Conservation (phyloP, 2,888 invertebrate genomes). For the Lithophane leautieri region DNA sequence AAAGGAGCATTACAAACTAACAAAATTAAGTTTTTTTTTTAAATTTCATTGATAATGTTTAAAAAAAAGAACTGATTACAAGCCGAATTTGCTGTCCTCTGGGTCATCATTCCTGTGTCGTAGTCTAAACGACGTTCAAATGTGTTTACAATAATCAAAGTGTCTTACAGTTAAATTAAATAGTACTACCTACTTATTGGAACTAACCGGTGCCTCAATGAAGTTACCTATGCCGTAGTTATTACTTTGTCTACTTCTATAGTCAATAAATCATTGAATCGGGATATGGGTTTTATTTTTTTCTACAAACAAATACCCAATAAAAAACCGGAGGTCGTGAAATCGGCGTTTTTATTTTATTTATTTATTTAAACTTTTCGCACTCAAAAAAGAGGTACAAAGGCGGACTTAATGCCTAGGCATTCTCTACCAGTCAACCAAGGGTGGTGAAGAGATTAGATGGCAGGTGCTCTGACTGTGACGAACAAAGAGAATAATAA, state of each 20-base stretch:
- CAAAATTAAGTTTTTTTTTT: too few species aligned
- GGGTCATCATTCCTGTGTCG: slow-evolving; percentile 3
- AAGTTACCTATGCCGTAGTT: slow-evolving; percentile 21
- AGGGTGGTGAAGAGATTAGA: too few species aligned
- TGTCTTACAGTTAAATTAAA: slow-evolving; percentile 26
- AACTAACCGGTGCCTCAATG: slow-evolving; percentile 33
- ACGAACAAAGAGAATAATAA: too few species aligned
- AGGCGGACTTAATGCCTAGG: too few species aligned
- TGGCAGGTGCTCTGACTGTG: too few species aligned
- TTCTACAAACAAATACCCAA: not conserved
- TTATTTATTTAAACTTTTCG: too few species aligned
- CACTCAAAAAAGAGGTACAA: too few species aligned
- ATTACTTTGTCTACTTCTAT: slow-evolving; percentile 28
- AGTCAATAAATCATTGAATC: slow-evolving; percentile 54
- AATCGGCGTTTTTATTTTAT: not conserved
- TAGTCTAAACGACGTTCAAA: slow-evolving; percentile 22
- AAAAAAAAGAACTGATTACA: not conserved
- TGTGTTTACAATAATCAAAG: slow-evolving; percentile 32
- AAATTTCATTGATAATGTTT: too few species aligned
- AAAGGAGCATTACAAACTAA: too few species aligned
- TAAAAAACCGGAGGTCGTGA: not conserved
- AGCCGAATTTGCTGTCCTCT: not conserved
- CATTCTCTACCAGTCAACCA: too few species aligned
- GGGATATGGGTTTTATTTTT: slow-evolving; percentile 41
- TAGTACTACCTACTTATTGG: not conserved